phyloP scores from a whole-genome alignment of 1,140 invertebrate species.

The Psix sp. region DNA sequence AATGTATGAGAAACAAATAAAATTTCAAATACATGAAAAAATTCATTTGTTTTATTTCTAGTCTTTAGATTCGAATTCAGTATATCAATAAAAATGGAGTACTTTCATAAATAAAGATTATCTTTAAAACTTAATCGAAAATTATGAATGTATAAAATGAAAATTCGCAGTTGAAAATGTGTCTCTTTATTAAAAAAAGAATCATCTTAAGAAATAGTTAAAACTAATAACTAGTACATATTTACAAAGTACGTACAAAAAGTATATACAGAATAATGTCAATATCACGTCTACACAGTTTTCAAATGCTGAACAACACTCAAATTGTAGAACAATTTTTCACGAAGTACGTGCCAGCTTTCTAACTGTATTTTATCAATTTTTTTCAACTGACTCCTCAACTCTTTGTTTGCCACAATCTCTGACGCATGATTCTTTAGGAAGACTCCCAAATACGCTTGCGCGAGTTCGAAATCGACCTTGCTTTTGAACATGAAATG shows the following conservation, averaged over 20 bases:
- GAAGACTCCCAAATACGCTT: slow-evolving; percentile 94
- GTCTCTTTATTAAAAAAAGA: no score
- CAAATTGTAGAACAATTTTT: slow-evolving; percentile 85
- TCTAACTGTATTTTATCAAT: slow-evolving; percentile 79
- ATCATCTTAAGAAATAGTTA: no score
- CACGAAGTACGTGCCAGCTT: slow-evolving; percentile 83
- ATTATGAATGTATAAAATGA: no score
- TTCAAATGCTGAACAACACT: slow-evolving; percentile 86
- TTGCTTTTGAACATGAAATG: slow-evolving; percentile 84
- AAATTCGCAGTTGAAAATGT: no score
- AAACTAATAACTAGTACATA: no score
- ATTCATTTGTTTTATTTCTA: no score
- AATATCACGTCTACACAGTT: slow-evolving; percentile 79
- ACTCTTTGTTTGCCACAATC: slow-evolving; percentile 79
- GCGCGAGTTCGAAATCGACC: slow-evolving; percentile 92
- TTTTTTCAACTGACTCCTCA: slow-evolving; percentile 79
- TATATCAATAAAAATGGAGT: no score
- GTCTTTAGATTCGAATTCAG: no score
- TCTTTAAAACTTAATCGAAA: no score
- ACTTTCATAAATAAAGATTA: no score
- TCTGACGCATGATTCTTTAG: slow-evolving; percentile 88
- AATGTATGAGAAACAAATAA: no score
- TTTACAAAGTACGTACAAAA: slow-evolving; percentile 9
- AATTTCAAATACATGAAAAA: no score
- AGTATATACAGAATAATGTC: slow-evolving; percentile 17